Evolutionary conservation across 1,140 invertebrate species (phyloP).

Genomic region (Diachasmimorpha longicaudata): DNA sequence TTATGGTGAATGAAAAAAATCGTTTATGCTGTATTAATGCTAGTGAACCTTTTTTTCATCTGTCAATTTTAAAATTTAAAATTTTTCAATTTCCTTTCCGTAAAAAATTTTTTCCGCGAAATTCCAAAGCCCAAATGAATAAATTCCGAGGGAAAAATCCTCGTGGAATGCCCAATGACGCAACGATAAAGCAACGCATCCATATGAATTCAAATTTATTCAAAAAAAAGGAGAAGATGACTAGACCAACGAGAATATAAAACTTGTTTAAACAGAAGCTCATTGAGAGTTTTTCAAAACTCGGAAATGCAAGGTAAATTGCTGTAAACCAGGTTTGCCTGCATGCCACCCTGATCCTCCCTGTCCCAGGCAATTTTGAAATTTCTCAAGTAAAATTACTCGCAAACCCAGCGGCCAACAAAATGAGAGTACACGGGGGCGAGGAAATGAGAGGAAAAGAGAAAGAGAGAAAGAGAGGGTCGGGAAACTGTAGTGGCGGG

Average conservation of each 20-base stretch:
- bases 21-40: no score
- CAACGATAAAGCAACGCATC: no score
- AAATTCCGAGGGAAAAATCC: no score
- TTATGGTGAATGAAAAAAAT: no score
- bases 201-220: no score
- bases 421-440: neutral
- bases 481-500: neutral
- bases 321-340: neutral
- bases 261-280: neutral
- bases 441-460: neutral
- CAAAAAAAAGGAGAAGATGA: no score
- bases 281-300: neutral
- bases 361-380: neutral
- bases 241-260: neutral
- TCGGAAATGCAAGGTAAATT: neutral
- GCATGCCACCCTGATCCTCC: neutral
- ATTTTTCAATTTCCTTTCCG: no score
- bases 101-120: no score
- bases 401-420: conserved; percentile 12
- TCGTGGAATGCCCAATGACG: no score
- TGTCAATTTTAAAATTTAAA: no score
- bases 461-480: neutral
- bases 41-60: no score
- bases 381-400: neutral
- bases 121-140: no score